Conservation (phyloP, 2,888 invertebrate genomes). For the Melanchra persicariae region DNA sequence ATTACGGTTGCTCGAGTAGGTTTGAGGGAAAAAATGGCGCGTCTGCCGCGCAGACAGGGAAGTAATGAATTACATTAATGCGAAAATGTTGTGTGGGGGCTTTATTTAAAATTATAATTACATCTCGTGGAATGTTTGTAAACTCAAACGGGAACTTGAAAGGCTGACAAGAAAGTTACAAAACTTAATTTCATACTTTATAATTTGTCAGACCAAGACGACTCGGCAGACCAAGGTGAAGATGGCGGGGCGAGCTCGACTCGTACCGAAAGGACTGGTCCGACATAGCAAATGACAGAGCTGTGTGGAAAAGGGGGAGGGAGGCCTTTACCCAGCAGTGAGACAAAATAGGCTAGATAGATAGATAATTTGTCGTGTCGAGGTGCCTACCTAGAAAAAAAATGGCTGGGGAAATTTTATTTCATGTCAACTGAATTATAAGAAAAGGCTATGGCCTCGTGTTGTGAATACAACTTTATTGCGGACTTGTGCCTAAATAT, state of each 20-base stretch:
- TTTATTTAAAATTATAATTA: conserved; percentile 59
- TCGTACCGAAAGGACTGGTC: no score
- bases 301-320: no score
- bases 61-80: conserved; percentile 59
- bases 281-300: no score
- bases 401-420: conserved; percentile 66
- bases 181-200: conserved; percentile 69
- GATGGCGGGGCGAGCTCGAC: no score
- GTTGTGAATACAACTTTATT: conserved; percentile 65
- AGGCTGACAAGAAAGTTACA: conserved; percentile 55
- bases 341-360: no score
- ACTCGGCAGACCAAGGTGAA: no score
- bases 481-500: conserved; percentile 40
- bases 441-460: conserved; percentile 46
- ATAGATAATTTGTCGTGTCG: conserved; percentile 65
- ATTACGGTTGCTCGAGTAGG: conserved; percentile 15
- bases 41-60: conserved; percentile 34
- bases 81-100: conserved; percentile 45
- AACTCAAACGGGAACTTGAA: conserved; percentile 50
- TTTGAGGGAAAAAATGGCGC: conserved; percentile 49
- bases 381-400: conserved; percentile 44
- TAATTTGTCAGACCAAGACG: no score
- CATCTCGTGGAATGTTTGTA: conserved; percentile 51
- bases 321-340: no score
- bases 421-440: conserved; percentile 62